Conservation (phyloP, 2,888 invertebrate genomes). For the Hofmannophila pseudospretella region DNA sequence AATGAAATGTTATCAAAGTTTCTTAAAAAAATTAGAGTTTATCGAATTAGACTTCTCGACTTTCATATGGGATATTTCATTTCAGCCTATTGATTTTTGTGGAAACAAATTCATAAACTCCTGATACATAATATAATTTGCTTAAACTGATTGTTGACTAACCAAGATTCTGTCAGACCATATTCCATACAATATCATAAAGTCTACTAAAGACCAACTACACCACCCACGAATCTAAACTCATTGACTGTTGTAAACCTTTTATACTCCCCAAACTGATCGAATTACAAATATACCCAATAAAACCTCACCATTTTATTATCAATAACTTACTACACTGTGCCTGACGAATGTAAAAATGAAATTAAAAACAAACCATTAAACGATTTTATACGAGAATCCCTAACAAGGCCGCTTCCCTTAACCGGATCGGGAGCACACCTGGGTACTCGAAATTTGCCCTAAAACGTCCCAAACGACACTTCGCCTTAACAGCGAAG, state of each 20-base stretch:
- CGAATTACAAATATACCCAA: slow-evolving; percentile 52
- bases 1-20: no score
- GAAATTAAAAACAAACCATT: slow-evolving; percentile 78
- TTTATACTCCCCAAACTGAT: slow-evolving; percentile 35
- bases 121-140: no score
- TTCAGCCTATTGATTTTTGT: no score
- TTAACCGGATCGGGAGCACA: slow-evolving; percentile 78
- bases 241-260: slow-evolving; percentile 33
- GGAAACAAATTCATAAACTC: no score
- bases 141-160: slow-evolving; percentile 27
- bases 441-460: slow-evolving; percentile 75
- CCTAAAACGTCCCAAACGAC: slow-evolving; percentile 76
- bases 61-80: no score
- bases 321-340: slow-evolving; percentile 64
- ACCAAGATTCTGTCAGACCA: slow-evolving; percentile 26
- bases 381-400: slow-evolving; percentile 74
- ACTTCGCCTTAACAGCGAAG: slow-evolving; percentile 24
- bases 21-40: no score
- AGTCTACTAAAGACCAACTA: slow-evolving; percentile 22
- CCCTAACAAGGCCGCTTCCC: slow-evolving; percentile 76
- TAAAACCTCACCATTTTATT: slow-evolving; percentile 57
- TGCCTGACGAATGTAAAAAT: slow-evolving; percentile 64
- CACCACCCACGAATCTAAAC: slow-evolving; percentile 37
- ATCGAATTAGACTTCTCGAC: no score
- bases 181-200: slow-evolving; percentile 10